Evolutionary conservation across 2,888 invertebrate species (phyloP), one percentile per base, ranked within the genome.

Genomic region (Leptothorax acervorum): DNA sequence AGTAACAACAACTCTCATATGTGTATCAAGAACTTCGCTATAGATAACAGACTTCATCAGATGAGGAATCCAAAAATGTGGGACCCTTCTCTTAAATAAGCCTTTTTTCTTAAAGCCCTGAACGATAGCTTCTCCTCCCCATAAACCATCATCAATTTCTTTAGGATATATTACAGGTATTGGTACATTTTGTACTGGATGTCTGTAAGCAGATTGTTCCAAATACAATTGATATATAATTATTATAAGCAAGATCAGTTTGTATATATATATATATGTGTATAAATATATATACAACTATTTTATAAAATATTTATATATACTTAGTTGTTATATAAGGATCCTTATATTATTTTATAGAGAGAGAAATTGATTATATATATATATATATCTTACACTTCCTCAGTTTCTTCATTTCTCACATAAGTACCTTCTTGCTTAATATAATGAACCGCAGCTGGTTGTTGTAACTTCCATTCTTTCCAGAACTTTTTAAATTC

Each of bases 111-210:
- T 23, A 62, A 92, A 94, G 9, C 95, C 99, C 95, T 98, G 97
- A 35, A 99, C 95, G 0, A 99, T 96, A 51, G 97, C 98, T 95
- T 99, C 99, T 11, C 99, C 99, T 87, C 99, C 99, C 99, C 99
- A 99, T 88, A 99, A 96, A 51, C 99, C 99, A 65, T 96, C 92
- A 93, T 99, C 95, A 82, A 97, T 95, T 95, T 99, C 98, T 57
- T 96, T 95, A 0, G 99, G 98, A 94, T 96, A 97, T 87, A 96
- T 96, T 1, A 99, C 92, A 1, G 97, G 98, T 48, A 99, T 95
- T 48, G 97, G 96, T 62, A 96, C 92, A 95, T 98, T 97, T 93
- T 98, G 97, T 71, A 98, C 95, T 0, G 97, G 97, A 83, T 95
- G 93, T 15, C 96, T 96, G 89, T 39, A 93, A 63, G 4, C 15